phyloP scores from a whole-genome alignment of 2,888 invertebrate species.

The Leucania comma region DNA sequence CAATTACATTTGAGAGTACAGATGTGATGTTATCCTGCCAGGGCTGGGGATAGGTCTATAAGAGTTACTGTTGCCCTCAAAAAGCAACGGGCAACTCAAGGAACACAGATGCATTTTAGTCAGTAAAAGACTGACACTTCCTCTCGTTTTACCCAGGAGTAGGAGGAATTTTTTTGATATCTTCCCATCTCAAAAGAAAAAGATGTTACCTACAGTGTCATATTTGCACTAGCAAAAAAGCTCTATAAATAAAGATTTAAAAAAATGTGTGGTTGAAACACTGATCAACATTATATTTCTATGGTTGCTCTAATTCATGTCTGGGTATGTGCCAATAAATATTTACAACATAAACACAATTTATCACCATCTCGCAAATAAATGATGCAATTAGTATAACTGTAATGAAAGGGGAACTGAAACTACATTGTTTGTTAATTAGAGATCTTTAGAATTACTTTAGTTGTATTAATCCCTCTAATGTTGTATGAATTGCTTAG shows the following conservation, averaged over 20 bases:
- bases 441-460: neutral
- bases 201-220: too few relatives aligned
- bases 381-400: conserved; percentile 21
- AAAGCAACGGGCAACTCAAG: too few relatives aligned
- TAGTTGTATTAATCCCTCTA: neutral
- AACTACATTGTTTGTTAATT: conserved; percentile 6
- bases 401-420: conserved; percentile 7
- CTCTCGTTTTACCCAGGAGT: too few relatives aligned
- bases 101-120: too few relatives aligned
- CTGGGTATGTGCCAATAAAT: conserved; percentile 34
- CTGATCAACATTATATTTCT: conserved; percentile 11
- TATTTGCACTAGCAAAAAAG: too few relatives aligned
- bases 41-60: too few relatives aligned
- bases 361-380: conserved; percentile 17
- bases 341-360: conserved; percentile 22
- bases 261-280: conserved; percentile 13
- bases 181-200: too few relatives aligned
- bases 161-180: too few relatives aligned
- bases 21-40: neutral
- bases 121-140: too few relatives aligned
- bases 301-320: neutral
- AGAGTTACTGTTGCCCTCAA: too few relatives aligned
- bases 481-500: neutral
- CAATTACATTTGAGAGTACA: neutral
- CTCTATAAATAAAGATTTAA: too few relatives aligned